phyloP scores from a whole-genome alignment of 2,888 invertebrate species.

The Blera fallax region DNA sequence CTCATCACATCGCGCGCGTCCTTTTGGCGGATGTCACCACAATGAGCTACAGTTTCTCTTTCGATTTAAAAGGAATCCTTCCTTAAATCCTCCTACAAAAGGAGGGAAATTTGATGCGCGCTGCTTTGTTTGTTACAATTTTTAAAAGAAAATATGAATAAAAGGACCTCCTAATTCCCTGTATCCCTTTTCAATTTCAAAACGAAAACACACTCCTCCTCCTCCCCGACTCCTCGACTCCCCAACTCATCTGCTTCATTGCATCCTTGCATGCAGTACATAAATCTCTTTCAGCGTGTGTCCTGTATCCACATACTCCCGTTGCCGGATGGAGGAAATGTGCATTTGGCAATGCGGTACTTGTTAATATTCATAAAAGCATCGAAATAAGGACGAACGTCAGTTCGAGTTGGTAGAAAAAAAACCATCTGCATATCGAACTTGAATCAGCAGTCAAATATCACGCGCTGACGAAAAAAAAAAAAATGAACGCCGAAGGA shows the following conservation, averaged over 20 bases:
- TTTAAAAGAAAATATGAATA: conserved; percentile 46
- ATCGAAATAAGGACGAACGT: conserved; percentile 51
- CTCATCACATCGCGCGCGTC: not conserved
- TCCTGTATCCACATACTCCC: not conserved
- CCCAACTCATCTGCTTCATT: not conserved
- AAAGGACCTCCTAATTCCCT: conserved; percentile 54
- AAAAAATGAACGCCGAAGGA: conserved; percentile 2
- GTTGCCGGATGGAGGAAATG: conserved; percentile 17
- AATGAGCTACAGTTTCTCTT: conserved; percentile 18
- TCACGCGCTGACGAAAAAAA: conserved; percentile 45
- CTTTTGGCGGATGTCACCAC: conserved; percentile 28
- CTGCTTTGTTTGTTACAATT: conserved; percentile 45
- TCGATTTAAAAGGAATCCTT: conserved; percentile 35
- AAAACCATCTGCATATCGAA: conserved; percentile 64
- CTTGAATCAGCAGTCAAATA: conserved; percentile 71
- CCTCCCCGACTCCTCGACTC: not conserved
- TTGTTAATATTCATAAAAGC: conserved; percentile 72
- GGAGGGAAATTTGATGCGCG: conserved; percentile 20
- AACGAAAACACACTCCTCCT: conserved; percentile 18
- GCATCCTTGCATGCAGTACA: conserved; percentile 50
- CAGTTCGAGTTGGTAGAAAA: not conserved
- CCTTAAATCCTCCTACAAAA: not conserved
- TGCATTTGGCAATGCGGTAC: conserved; percentile 66
- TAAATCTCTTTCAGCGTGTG: conserved; percentile 36
- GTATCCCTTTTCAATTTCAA: conserved; percentile 70